Evolutionary conservation across 2,797 vertebrate genomes (phyloP), one percentile per base, ranked within the genome.

Genomic region (Garrulus glandarius): DNA sequence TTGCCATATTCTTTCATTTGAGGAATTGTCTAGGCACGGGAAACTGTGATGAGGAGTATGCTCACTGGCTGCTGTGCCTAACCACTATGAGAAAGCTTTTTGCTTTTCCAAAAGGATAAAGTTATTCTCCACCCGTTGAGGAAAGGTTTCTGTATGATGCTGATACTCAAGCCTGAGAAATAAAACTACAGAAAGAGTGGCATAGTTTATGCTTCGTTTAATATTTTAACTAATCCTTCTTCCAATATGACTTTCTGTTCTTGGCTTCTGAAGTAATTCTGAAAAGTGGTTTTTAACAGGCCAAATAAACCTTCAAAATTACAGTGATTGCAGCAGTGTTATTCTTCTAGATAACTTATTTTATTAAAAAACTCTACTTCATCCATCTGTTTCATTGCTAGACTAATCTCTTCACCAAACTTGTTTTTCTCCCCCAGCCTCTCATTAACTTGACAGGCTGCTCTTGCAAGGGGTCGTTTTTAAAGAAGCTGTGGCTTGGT

Each of bases 81-180:
- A 41, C 9, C 14, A 50, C 34, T 15, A n/a, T 12, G n/a, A 78
- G 34, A 92, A 60, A 34, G 9, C 3, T 52, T 65, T 87, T 67
- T 70, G 3, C 16, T 50, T 69, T 72, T 87, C 22, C 15, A 34
- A 10, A 84, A 75, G 20, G 5, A 7, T 92, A 16, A 37, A 55
- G 13, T 59, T 83, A 34, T 50, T 27, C 7, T 57, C 18, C 5
- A 30, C 5, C 2, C 2, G 0, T 11, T 41, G 50, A 59, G 67
- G 30, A 82, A 36, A 14, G 13, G 18, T 50, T 50, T 83, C 5
- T 64, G 9, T 43, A 6, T 61, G 26, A 9, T 70, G 59, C 56
- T 46, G 43, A 22, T 64, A 22, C 29, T 60, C 9, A 71, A 87
- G 15, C 11, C 47, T 34, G 29, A 75, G 32, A 63, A 90, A 63